These are phyloP conservation scores for Jacana jacana DNA, from an alignment of 2,113 vertebrate species.

Conservation along the genomic window DNA sequence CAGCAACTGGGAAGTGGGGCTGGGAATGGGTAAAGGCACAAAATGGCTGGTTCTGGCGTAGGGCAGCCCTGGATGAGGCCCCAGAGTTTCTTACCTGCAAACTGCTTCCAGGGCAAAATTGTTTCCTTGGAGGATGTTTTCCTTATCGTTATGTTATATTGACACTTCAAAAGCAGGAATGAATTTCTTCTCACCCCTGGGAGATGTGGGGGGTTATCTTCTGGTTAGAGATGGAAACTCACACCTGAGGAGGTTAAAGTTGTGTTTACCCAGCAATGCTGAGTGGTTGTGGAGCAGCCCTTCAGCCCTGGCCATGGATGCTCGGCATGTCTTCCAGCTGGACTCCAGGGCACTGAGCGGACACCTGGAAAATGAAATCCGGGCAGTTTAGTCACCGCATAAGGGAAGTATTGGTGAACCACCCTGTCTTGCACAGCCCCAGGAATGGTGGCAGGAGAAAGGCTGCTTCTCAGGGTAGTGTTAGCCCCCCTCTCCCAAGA, in stretches of 20 bases:
- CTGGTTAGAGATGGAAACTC: neutral
- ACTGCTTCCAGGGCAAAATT: neutral
- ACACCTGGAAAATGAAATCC: neutral
- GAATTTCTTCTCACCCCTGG: neutral
- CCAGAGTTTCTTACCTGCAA: neutral
- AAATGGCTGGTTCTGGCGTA: neutral
- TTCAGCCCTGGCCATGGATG: rapidly evolving
- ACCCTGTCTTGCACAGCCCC: neutral
- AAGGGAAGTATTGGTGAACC: neutral
- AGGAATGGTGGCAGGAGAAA: neutral
- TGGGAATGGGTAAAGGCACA: neutral
- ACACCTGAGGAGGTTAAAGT: neutral
- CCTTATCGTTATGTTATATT: neutral
- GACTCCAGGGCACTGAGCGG: rapidly evolving
- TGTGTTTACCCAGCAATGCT: rapidly evolving
- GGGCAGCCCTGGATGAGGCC: neutral
- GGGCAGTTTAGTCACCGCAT: rapidly evolving
- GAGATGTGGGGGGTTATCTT: neutral
- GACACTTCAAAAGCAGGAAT: neutral
- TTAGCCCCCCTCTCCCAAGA: neutral
- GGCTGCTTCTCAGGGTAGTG: neutral
- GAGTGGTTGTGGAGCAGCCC: neutral
- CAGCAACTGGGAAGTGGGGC: neutral
- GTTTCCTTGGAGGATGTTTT: neutral
- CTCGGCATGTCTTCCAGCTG: neutral